These are phyloP conservation scores for Gasterosteus nipponicus DNA, from an alignment of 2,113 vertebrate genomes.

Conservation along the genomic window DNA sequence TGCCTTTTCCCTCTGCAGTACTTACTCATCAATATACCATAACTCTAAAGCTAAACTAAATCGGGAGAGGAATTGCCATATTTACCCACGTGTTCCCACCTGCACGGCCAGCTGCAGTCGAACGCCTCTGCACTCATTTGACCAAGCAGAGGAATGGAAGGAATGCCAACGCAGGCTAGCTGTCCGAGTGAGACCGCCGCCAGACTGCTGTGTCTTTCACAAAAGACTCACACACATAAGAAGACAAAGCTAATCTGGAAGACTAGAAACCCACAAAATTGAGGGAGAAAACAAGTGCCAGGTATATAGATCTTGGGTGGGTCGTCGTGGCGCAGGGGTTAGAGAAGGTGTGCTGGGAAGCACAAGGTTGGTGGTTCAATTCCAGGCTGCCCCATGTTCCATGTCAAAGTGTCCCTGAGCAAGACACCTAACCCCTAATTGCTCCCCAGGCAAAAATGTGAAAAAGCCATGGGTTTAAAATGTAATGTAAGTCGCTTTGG, in stretches of 20 bases:
- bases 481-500: no score
- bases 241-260: neutral
- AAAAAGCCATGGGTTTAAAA: no score
- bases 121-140: conserved; percentile 61
- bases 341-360: no score
- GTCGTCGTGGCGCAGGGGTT: no score
- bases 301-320: neutral
- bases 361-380: no score
- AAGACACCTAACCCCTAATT: no score
- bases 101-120: conserved; percentile 17
- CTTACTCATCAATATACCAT: neutral
- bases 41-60: conserved; percentile 8
- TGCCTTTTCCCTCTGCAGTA: neutral
- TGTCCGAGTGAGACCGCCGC: conserved; percentile 47
- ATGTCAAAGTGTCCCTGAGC: no score
- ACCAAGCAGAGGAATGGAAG: conserved; percentile 68
- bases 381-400: no score
- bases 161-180: conserved; percentile 75
- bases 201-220: conserved; percentile 17
- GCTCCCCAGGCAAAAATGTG: no score
- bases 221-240: conserved; percentile 5
- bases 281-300: neutral
- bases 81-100: neutral
- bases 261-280: neutral
- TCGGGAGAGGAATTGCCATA: neutral